Conservation (phyloP, 2,113 vertebrate species). For the Taurulus bubalis region DNA sequence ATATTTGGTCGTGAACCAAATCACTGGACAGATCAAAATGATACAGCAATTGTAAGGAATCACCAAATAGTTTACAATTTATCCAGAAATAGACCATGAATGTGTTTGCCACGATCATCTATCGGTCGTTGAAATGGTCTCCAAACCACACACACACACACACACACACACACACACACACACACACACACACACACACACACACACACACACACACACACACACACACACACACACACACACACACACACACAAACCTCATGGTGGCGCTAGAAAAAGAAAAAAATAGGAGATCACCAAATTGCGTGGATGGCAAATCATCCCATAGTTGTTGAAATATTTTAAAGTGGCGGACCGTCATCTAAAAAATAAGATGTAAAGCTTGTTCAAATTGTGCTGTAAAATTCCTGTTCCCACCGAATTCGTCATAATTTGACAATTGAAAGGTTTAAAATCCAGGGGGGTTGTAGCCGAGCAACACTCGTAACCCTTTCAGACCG, state of each 20-base stretch:
- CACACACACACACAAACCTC: no score
- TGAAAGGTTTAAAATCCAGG: background rate
- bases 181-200: no score
- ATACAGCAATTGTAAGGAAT: no score
- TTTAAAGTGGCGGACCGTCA: background rate
- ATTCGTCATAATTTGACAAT: background rate
- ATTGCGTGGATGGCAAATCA: no score
- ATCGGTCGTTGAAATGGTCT: no score
- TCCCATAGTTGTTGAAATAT: background rate
- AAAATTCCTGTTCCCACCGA: background rate
- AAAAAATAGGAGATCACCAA: no score
- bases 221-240: no score
- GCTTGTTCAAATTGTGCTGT: background rate
- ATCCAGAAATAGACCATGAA: background rate
- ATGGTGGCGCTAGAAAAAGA: no score
- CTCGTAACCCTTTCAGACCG: background rate
- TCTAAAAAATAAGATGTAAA: background rate
- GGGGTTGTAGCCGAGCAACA: background rate
- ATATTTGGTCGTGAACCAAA: background rate
- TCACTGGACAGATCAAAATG: background rate
- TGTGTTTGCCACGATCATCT: background rate
- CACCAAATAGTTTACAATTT: no score
- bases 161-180: no score
- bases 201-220: no score
- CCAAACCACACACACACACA: no score